Percentiles rank a stretch among this genome's conserved stretches.
phyloP scores from a whole-genome alignment of 2,888 invertebrate genomes.

The Tachina lurida region DNA sequence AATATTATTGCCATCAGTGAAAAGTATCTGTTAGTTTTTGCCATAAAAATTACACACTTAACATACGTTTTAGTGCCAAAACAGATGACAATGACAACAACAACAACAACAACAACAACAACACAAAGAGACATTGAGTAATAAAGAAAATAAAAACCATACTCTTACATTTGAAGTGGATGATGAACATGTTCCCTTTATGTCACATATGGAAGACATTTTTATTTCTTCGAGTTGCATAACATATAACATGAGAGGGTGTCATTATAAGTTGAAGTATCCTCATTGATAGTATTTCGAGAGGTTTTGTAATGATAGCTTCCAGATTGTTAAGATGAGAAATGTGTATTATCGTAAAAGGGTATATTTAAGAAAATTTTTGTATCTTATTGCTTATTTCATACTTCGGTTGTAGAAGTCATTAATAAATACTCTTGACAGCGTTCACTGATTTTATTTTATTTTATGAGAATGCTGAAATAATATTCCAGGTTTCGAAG shows the following conservation, averaged over 20 bases:
- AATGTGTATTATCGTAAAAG: background rate
- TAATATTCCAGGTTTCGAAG: too few species aligned
- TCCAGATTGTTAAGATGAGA: background rate
- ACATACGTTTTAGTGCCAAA: constrained; percentile 73
- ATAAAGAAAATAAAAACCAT: constrained; percentile 27
- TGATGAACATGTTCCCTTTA: constrained; percentile 58
- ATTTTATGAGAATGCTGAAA: too few species aligned
- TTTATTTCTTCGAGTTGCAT: constrained; percentile 14
- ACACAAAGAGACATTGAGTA: constrained; percentile 26
- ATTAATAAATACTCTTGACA: too few species aligned
- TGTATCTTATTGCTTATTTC: background rate
- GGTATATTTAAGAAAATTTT: background rate
- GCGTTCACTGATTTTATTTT: too few species aligned
- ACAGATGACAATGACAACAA: constrained; percentile 58
- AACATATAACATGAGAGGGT: constrained; percentile 36
- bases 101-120: constrained; percentile 4
- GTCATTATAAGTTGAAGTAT: constrained; percentile 44
- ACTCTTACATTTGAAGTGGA: constrained; percentile 58
- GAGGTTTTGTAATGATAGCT: constrained; percentile 38
- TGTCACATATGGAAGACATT: constrained; percentile 33
- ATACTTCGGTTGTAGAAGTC: too few species aligned
- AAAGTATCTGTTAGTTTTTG: constrained; percentile 44
- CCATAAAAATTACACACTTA: constrained; percentile 67
- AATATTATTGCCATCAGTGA: constrained; percentile 43
- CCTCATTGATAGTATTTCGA: constrained; percentile 39